Base-by-base conservation (phyloP, 2,888 invertebrate genomes). In the Trissoscelio sp. region DNA sequence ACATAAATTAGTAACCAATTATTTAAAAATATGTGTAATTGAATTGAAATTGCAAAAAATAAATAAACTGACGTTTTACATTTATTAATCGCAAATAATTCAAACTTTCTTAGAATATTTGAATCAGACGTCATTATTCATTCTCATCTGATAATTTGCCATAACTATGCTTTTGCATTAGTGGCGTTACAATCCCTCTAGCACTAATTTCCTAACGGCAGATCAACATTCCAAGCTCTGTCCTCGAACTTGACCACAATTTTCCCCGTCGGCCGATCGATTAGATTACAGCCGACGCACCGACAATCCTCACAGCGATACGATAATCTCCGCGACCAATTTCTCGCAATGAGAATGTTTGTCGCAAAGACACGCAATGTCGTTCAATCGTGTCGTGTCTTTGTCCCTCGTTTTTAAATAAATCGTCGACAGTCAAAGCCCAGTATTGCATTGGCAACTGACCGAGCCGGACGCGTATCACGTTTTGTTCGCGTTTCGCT, bases 401-500 rank as follows among this genome's bases (percentile, higher is more conserved):
- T 79, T 79, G 67, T 79, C 67, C 73, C 73, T 73, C 79, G 67
- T 66, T 66, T 67, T 73, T 67, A 73, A 79, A 73, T 79, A 79
- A 72, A 78, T 70, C 78, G 64, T 57, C 67, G 73, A 70, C 64
- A 62, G 79, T 73, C 55, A 46, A 79, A 73, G 78, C 64, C 67
- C 79, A 79, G 79, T 73, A 67, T 73, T 60, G 73, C 73, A 67
- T 73, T 72, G 72, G 66, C 79, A 73, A 79, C 79, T 79, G 66
- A 34, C 58, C 79, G 66, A 64, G 70, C 20, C 78, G 72, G 48
- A 78, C 78, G 70, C 42, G 60, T 18, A 6, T 44, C 24, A 11
- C 70, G 31, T 48, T 55, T 60, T n/a, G 22, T 46, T 55, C 55
- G 53, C 42, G 48, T n/a, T 28, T 4, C 53, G 55, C 7, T 62